Percentiles rank a stretch among this genome's conserved stretches.
Evolutionary conservation across 2,113 vertebrate genomes (phyloP).

Genomic region (Sinocyclocheilus maitianheensis): DNA sequence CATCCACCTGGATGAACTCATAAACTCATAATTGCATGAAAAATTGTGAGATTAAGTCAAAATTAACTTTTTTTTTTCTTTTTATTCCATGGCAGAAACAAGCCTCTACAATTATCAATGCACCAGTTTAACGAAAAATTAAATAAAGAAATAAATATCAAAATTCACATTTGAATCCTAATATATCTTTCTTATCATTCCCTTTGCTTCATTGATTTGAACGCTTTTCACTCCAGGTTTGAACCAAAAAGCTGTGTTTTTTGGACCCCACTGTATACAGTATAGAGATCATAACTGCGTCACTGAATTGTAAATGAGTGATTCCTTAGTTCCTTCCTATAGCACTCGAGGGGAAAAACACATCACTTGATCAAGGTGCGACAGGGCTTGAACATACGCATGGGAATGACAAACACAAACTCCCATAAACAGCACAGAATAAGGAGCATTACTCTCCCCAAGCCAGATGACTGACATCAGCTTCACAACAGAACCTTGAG

Average conservation of each 20-base stretch:
- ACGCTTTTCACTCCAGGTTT: not conserved
- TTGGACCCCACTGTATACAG: conserved; percentile 7
- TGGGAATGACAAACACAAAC: conserved; percentile 57
- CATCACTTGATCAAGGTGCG: conserved; percentile 24
- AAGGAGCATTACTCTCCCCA: conserved; percentile 80
- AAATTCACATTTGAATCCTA: too few species aligned
- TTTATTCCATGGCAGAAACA: not conserved
- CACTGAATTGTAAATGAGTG: conserved; percentile 36
- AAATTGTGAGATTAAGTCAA: not conserved
- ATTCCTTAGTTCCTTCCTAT: conserved; percentile 32
- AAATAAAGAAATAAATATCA: not conserved
- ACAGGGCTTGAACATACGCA: conserved; percentile 51
- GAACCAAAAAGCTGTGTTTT: not conserved
- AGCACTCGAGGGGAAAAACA: conserved; percentile 20
- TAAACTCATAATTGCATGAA: not conserved
- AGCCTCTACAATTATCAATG: not conserved
- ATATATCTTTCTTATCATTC: not conserved
- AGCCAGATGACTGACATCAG: conserved; percentile 46
- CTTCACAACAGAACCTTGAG: conserved; percentile 32
- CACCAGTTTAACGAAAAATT: too few species aligned
- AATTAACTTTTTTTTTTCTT: not conserved
- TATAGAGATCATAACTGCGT: conserved; percentile 1
- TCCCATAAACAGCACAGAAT: conserved; percentile 56
- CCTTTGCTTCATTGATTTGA: not conserved
- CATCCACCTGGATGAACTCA: too few species aligned